Conservation (phyloP, 2,113 vertebrate genomes). For the Fregetta grallaria region DNA sequence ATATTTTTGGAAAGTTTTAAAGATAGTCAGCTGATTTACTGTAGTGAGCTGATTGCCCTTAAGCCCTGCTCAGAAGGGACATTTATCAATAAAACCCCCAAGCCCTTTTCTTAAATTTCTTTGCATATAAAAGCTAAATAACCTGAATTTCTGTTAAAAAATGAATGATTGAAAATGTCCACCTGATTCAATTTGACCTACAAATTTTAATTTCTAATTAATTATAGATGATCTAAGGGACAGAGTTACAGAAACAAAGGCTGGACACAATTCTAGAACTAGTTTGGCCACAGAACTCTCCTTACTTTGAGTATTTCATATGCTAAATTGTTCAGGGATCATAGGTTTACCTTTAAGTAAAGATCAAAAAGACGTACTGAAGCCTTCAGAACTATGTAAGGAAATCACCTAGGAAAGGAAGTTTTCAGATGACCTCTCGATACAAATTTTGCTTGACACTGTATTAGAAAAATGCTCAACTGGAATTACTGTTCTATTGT, state of each 20-base stretch:
- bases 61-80: neutral
- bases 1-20: neutral
- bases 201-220: neutral
- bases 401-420: neutral
- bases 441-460: neutral
- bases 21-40: neutral
- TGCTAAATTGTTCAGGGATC: neutral
- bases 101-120: neutral
- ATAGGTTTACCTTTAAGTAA: neutral
- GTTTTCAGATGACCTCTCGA: neutral
- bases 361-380: neutral
- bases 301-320: neutral
- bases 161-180: neutral
- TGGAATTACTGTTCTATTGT: neutral
- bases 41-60: neutral
- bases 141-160: neutral
- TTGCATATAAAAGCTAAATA: neutral
- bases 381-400: neutral
- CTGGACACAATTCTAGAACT: neutral
- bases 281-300: neutral
- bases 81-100: neutral
- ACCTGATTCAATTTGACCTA: neutral
- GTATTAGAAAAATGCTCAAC: neutral
- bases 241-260: neutral
- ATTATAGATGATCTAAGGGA: neutral